These are phyloP conservation scores for Syndactyla subalaris DNA, from an alignment of 2,797 vertebrate genomes.

Conservation along the genomic window DNA sequence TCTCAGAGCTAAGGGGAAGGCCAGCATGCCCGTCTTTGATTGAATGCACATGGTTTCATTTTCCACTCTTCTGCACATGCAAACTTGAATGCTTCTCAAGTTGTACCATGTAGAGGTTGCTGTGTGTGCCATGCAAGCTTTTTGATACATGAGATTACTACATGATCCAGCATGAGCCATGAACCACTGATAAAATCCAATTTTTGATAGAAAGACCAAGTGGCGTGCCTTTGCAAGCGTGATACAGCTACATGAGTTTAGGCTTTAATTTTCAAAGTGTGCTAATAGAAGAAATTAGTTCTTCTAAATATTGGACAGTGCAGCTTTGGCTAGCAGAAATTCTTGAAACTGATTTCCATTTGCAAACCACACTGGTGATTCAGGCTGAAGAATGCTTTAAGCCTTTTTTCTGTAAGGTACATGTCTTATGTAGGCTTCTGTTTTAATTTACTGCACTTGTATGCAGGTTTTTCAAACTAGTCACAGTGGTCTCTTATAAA, in stretches of 20 bases:
- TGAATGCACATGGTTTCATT: constrained; percentile 27
- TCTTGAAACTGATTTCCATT: constrained; percentile 4
- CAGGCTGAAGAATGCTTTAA: constrained; percentile 45
- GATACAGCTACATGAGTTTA: not conserved
- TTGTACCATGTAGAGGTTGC: not conserved
- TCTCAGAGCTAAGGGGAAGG: constrained; percentile 15
- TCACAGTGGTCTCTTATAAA: constrained; percentile 65
- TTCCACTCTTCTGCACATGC: not conserved
- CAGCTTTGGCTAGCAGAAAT: constrained; percentile 23
- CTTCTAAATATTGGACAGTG: not conserved
- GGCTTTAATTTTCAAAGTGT: constrained; percentile 17
- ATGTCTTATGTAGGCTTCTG: constrained; percentile 47
- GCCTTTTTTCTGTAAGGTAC: constrained; percentile 57
- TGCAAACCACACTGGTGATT: constrained; percentile 48
- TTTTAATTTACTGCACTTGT: constrained; percentile 66
- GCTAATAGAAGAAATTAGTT: constrained; percentile 4
- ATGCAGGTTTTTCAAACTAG: constrained; percentile 54
- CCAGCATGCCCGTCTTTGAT: not conserved
- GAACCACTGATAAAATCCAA: not conserved
- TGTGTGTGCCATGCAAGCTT: not conserved
- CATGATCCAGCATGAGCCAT: not conserved
- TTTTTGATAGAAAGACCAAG: not conserved
- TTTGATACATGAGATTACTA: not conserved
- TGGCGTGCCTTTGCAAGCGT: not conserved
- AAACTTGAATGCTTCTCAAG: not conserved